phyloP scores from a whole-genome alignment of 2,113 vertebrate genomes.

The Strix uralensis region DNA sequence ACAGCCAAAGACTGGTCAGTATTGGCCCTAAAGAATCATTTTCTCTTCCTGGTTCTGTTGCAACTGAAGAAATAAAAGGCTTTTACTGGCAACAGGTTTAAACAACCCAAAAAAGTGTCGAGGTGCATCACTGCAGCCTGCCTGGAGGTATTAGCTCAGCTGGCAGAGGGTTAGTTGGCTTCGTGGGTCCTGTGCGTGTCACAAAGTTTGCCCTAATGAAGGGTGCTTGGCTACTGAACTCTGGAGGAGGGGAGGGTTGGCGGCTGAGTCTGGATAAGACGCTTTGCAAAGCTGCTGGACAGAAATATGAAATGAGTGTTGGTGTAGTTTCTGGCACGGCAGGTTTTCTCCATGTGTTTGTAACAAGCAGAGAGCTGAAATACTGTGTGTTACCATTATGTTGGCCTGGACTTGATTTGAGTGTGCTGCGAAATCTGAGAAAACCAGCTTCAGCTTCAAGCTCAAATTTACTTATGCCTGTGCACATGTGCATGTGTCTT shows the following conservation, averaged over 20 bases:
- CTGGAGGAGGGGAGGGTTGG: not conserved
- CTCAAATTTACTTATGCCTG: not conserved
- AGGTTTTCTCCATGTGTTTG: not conserved
- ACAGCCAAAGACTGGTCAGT: slow-evolving; percentile 97
- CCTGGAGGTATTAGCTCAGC: not conserved
- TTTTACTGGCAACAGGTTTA: not conserved
- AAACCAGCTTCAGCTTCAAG: not conserved
- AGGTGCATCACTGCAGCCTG: not conserved
- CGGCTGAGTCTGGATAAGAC: not conserved
- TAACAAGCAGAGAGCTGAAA: not conserved
- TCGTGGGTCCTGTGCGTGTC: not conserved
- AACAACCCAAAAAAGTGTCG: not conserved
- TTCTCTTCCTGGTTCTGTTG: not conserved
- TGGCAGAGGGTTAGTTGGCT: not conserved
- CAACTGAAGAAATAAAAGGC: not conserved
- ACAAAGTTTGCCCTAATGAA: accelerated
- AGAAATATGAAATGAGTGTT: not conserved
- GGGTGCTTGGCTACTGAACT: not conserved
- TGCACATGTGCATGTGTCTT: not conserved
- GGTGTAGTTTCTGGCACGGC: not conserved
- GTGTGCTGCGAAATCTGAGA: not conserved
- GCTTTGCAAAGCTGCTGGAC: not conserved
- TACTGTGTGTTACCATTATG: not conserved
- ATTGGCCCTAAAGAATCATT: not conserved
- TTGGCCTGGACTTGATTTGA: not conserved